These are phyloP conservation scores for Menura novaehollandiae DNA, from an alignment of 2,113 vertebrate genomes.

Conservation along the genomic window DNA sequence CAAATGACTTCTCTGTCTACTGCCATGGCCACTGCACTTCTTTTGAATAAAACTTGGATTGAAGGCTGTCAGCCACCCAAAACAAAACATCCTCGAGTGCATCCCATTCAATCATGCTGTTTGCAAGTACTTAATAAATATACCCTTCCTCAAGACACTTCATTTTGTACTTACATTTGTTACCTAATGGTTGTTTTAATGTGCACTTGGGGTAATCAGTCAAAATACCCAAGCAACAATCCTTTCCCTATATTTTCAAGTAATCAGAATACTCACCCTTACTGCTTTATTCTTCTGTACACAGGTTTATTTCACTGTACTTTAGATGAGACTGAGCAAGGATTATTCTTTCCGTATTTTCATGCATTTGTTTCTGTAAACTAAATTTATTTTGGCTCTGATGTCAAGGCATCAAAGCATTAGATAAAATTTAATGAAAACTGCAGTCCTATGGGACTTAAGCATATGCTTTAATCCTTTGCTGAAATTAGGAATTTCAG, in stretches of 20 bases:
- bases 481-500: not conserved
- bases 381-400: not conserved
- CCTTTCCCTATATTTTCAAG: not conserved
- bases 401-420: not conserved
- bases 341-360: not conserved
- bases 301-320: not conserved
- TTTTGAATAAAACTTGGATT: not conserved
- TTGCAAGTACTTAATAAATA: not conserved
- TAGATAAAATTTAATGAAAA: not conserved
- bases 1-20: not conserved
- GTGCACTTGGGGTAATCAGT: not conserved
- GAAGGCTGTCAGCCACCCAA: not conserved
- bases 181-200: not conserved
- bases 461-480: not conserved
- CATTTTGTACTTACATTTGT: not conserved
- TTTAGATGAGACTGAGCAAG: accelerated
- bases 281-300: not conserved
- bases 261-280: not conserved
- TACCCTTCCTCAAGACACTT: not conserved
- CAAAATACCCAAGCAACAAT: not conserved
- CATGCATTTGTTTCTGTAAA: not conserved
- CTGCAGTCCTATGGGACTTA: not conserved
- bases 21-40: not conserved
- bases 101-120: not conserved
- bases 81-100: not conserved